Base-by-base conservation (phyloP, 1,140 invertebrate species). In the Drosophila setifemur region DNA sequence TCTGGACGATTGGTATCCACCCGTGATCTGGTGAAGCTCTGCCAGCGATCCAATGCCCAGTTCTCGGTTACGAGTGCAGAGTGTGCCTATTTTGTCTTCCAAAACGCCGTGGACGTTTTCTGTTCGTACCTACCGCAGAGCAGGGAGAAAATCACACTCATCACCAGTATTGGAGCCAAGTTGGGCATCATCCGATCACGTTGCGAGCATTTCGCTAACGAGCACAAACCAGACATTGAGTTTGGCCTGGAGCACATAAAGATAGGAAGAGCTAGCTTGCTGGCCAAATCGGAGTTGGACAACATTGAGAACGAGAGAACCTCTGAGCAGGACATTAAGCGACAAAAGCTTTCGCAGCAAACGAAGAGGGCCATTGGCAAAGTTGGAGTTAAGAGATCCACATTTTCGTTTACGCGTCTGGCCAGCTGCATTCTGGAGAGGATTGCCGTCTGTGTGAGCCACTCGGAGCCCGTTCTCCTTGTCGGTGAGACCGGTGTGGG, bases 401-500 rank as follows among this genome's bases (percentile, higher is more conserved):
- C 93, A 35, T 97, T 96, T 91, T 96, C 95, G 3, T 96, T 96
- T 52, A 97, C 97, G 0, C 93, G 95, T 68, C 93, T 95, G 81
- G 93, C 97, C 1, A 92, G 94, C 19, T 94, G 94, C 76, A 92
- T 99, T 2, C 89, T 99, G 14, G 98, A 99, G 92, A 93, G 95
- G 26, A 94, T 99, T 19, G 94, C 95, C 6, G 95, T 95, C 52
- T 96, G 96, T 89, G 93, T 99, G 0, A 91, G 91, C 2, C 93
- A 95, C 43, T 94, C 94, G 28, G 98, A 99, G 91, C 97, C 98
- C 0, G 96, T 99, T 2, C 91, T 99, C 5, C 91, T 99, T 4
- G 97, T 99, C 0, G 99, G 99, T 40, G 99, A 99, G 92, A 99
- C 98, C 0, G 99, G 98, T 35, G 98, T 97, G 8, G 98, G 99